Percentiles rank a stretch among this genome's conserved stretches.
These are phyloP conservation scores for Bufotes viridis DNA, from an alignment of 2,797 vertebrate species.

Conservation along the genomic window DNA sequence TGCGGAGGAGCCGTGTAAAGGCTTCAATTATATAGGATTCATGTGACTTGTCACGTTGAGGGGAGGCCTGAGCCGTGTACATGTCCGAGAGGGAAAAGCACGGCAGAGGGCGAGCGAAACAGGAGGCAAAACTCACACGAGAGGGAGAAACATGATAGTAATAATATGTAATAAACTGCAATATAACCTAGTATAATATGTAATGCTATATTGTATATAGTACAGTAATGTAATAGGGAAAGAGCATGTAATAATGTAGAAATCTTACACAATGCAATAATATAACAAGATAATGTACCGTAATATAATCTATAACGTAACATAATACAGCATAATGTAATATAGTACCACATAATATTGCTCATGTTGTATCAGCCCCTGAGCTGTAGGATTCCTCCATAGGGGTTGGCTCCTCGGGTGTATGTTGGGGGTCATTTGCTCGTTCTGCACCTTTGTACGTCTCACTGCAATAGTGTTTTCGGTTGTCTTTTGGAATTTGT, in stretches of 20 bases:
- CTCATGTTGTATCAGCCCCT: not conserved
- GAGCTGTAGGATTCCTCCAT: not conserved
- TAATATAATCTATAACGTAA: not conserved
- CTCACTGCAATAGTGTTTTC: too few relatives aligned
- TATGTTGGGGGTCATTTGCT: not conserved
- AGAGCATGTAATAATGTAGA: too few relatives aligned
- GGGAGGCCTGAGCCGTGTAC: slow-evolving; percentile 14
- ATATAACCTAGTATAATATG: too few relatives aligned
- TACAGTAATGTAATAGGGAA: too few relatives aligned
- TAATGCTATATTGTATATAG: too few relatives aligned
- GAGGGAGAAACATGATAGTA: not conserved
- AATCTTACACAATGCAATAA: too few relatives aligned
- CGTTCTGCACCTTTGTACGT: too few relatives aligned
- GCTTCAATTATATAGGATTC: not conserved
- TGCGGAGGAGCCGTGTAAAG: not conserved
- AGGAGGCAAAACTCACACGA: slow-evolving; percentile 10
- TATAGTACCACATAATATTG: not conserved
- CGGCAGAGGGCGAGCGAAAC: not conserved
- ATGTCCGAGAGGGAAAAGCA: not conserved
- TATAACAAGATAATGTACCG: too few relatives aligned
- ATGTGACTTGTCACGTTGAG: not conserved
- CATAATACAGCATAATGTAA: not conserved
- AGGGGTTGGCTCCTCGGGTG: not conserved
- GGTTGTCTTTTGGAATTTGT: too few relatives aligned
- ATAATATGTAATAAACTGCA: too few relatives aligned